Evolutionary conservation across 2,888 invertebrate genomes (phyloP), one percentile per base, ranked within the genome.

Genomic region (Elmis aenea): DNA sequence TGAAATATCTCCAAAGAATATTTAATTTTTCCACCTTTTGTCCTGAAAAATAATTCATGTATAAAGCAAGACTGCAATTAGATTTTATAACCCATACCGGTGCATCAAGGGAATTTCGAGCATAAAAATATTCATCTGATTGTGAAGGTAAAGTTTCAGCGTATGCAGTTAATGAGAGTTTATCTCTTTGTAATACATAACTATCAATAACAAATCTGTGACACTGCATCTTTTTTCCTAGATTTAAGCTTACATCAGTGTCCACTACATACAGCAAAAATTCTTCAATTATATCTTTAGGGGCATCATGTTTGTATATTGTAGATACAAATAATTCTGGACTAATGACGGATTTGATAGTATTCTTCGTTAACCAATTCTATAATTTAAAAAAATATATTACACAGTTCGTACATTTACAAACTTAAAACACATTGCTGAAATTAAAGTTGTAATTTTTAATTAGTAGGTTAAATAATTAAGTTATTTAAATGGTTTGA

Each of bases 111-210:
- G 79, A 77, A 54, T 80, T 83, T 52, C 86, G 85, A 21, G 84
- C 83, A 39, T 83, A 74, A 50, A 82, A 79, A 50, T 80, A 81
- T 54, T 84, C 83, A 50, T 85, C 83, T 0, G 81, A 77, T 45
- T 81, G 76, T 0, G 77, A 73, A 30, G 71, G 72, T 2, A 83
- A 62, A 2, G 74, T 71, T 52, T 74, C 74, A 58, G 78, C 79
- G 54, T 83, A 82, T 46, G 75, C 75, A 2, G 77, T 68, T 3
- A 85, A 65, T 0, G 77, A 72, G 0, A 67, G 54, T 21, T 81
- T 68, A 60, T 85, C 83, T 40, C 77, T 78, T 58, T 80, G 79
- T 22, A 73, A 71, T 0, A 75, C 72, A 18, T 72, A 61, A 1
- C 69, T 69, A 54, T 83, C 81, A 49, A 84, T 77, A 1, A 81